Conservation (phyloP, 1,140 invertebrate genomes). For the Leptinotarsa undecemlineata region DNA sequence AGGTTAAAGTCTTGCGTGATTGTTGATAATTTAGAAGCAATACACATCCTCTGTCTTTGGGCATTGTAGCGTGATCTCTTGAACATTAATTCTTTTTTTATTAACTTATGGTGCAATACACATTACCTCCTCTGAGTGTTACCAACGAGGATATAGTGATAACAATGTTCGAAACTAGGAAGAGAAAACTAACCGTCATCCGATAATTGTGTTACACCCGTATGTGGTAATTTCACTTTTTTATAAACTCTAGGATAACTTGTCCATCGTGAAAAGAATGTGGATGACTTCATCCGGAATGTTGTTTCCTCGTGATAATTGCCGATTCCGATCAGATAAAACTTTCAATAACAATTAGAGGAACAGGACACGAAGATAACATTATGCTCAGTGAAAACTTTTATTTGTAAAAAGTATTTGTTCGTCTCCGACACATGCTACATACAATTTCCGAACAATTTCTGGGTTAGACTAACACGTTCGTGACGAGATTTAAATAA, state of each 20-base stretch:
- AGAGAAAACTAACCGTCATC: neutral
- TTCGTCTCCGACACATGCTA: neutral
- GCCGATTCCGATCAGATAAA: neutral
- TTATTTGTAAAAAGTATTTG: neutral
- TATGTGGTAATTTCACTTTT: neutral
- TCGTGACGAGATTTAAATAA: conserved; percentile 2
- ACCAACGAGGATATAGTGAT: neutral
- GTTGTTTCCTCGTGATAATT: neutral
- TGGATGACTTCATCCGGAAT: neutral
- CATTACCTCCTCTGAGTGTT: neutral
- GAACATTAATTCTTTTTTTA: too few species aligned
- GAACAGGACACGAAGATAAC: neutral
- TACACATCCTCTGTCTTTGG: too few species aligned
- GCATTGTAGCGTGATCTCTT: too few species aligned
- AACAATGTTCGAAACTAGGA: neutral
- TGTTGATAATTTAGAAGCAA: too few species aligned
- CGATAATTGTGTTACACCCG: neutral
- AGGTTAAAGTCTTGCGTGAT: too few species aligned
- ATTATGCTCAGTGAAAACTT: neutral
- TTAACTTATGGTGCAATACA: neutral
- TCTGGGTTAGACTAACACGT: neutral
- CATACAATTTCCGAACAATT: neutral
- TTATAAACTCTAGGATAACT: neutral
- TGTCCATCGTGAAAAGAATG: neutral
- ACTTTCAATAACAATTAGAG: neutral